Conservation (phyloP, 2,113 vertebrate species). For the Muntiacus muntjak region DNA sequence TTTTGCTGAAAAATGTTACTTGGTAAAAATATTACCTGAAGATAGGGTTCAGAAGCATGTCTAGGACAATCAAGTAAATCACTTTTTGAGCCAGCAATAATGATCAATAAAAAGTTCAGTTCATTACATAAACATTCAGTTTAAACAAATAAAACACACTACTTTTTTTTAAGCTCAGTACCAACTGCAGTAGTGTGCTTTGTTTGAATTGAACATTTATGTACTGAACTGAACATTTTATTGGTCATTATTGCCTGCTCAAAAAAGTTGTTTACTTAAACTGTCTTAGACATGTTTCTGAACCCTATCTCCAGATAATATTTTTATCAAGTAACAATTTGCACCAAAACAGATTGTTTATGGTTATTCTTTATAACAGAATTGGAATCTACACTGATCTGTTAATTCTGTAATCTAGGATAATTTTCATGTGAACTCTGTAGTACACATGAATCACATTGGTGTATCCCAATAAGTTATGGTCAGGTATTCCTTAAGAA, state of each 20-base stretch:
- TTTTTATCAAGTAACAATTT: constrained; percentile 26
- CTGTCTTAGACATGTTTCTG: background rate
- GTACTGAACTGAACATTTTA: background rate
- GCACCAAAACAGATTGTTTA: background rate
- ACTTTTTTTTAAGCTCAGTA: background rate
- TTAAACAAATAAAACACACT: background rate
- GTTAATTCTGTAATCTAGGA: background rate
- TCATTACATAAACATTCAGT: background rate
- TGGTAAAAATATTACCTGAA: constrained; percentile 20
- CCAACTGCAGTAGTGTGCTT: background rate
- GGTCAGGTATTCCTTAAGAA: background rate
- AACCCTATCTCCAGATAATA: background rate
- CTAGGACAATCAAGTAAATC: background rate
- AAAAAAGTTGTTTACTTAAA: background rate
- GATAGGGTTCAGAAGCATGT: background rate
- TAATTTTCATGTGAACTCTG: background rate
- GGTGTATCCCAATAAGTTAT: background rate
- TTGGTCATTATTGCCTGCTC: background rate
- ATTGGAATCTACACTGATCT: background rate
- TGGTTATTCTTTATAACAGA: background rate
- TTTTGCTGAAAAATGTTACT: constrained; percentile 21
- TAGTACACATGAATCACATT: background rate
- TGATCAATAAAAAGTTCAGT: background rate
- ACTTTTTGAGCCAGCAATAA: background rate
- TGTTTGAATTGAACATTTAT: background rate